Base-by-base conservation (phyloP, 1,140 invertebrate species). In the Ptiloglossa arizonensis region DNA sequence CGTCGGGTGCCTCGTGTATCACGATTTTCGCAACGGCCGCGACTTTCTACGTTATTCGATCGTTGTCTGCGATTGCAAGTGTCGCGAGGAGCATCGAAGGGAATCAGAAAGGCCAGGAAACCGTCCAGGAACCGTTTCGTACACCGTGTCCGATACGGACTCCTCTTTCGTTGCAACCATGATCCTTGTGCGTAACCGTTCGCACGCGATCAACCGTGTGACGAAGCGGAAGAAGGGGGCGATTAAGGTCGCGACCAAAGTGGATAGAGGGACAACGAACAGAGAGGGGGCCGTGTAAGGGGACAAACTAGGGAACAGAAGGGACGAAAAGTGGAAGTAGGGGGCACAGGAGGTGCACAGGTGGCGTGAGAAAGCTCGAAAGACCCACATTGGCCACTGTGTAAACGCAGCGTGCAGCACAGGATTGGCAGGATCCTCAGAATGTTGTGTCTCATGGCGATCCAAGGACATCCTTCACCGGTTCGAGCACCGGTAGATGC, bases 391-490 rank as follows among this genome's bases (percentile, higher is more conserved):
- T 92, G 91, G 57, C 87, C 90, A 38, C 83, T 73, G 52, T 74
- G 66, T 57, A 79, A 75, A 71, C 86, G 87, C 68, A 89, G 67
- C 75, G 83, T 81, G 59, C 80, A 90, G 81, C 80, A 89, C 68
- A 91, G 74, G 48, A 91, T 81, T 17, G 85, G 69, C 57, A 91
- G 67, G 81, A 91, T 86, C 79, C 84, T 89, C 74, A 83, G 86
- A 85, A 90, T 69, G 85, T 86, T 88, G 86, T 81, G 81, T 78
- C 88, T 88, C 91, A 92, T 92, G 88, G 87, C 87, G 80, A 82
- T 89, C 83, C 86, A 87, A 89, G 80, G 84, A 91, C 89, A 91
- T 89, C 89, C 89, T 90, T 87, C 83, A 90, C 73, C 80, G 82
- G 38, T 73, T 79, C 75, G 32, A 79, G 79, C 74, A 62, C 85